These are phyloP conservation scores for Centruroides sculpturatus DNA, from an alignment of 1,140 invertebrate species.

Conservation along the genomic window DNA sequence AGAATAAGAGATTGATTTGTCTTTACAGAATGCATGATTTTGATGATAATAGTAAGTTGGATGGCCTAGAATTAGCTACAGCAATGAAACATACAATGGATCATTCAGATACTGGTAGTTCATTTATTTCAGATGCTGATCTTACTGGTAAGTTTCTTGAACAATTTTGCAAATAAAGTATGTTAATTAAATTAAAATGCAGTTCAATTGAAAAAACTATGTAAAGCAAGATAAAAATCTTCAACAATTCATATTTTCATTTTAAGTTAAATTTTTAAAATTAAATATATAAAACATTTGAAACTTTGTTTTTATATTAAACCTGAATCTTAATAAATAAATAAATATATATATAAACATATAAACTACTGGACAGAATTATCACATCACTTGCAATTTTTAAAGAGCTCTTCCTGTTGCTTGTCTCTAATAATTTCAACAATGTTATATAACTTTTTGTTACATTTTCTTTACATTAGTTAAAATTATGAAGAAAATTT, in stretches of 20 bases:
- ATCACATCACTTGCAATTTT: too few relatives aligned
- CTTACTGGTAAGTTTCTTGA: slow-evolving; percentile 5
- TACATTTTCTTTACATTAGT: too few relatives aligned
- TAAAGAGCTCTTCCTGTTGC: too few relatives aligned
- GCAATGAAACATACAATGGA: slow-evolving; percentile 12
- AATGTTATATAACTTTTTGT: too few relatives aligned
- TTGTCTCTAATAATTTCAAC: too few relatives aligned
- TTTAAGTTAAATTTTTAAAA: too few relatives aligned
- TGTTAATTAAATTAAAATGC: background rate
- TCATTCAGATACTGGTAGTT: background rate
- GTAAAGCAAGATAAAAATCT: background rate
- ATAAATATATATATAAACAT: too few relatives aligned
- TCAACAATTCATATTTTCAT: background rate
- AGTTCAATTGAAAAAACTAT: background rate
- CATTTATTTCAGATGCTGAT: background rate
- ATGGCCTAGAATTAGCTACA: slow-evolving; percentile 10
- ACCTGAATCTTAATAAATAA: too few relatives aligned
- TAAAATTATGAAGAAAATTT: too few relatives aligned
- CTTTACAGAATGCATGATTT: slow-evolving; percentile 16
- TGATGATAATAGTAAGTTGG: slow-evolving; percentile 14
- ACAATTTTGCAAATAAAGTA: background rate
- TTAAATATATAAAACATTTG: too few relatives aligned
- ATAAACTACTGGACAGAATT: too few relatives aligned
- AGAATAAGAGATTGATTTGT: background rate
- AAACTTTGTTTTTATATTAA: too few relatives aligned